Evolutionary conservation across 2,113 vertebrate genomes (phyloP), one percentile per base, ranked within the genome.

Genomic region (Camelus bactrianus): DNA sequence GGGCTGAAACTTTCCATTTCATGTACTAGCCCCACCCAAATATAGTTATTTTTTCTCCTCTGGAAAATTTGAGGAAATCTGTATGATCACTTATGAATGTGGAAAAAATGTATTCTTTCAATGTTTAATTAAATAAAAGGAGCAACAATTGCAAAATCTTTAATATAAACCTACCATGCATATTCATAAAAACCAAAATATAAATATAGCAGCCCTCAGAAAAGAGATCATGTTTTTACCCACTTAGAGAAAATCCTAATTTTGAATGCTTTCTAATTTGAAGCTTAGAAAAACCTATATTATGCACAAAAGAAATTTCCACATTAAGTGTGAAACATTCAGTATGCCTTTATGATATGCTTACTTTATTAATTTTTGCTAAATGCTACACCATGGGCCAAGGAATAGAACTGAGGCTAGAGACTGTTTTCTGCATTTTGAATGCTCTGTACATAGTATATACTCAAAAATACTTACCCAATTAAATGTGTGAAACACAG

Each of bases 41-140:
- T 92, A 95, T 12, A 93, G 96, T 94, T 96, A 89, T 92, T 97
- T 97, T 82, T 93, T 67, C 92, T 95, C 67, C 84, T 93, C 72
- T 97, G 97, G 96, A 97, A 98, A 97, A 92, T 93, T 50, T 97
- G 95, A 97, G 95, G 65, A 90, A 97, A 92, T 94, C 70, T n/a
- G n/a, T 97, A 70, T 87, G 86, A 95, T 95, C 77, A 89, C 80
- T 97, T 96, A 72, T 89, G 94, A 97, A 96, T 97, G 95, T 95
- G 92, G 94, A 93, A 95, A 96, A 95, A 96, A 96, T 86, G 93
- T 16, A 96, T 28, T 77, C 94, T 90, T 94, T 92, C 72, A 93
- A 91, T 86, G 79, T 89, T 92, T 90, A 94, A 94, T 93, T 91
- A 97, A 93, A 92, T 89, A 80, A 95, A 93, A 97, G n/a, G 14